Percentiles rank a stretch among this genome's conserved stretches.
These are phyloP conservation scores for Sinella curviseta DNA, from an alignment of 1,140 invertebrate species.

Conservation along the genomic window DNA sequence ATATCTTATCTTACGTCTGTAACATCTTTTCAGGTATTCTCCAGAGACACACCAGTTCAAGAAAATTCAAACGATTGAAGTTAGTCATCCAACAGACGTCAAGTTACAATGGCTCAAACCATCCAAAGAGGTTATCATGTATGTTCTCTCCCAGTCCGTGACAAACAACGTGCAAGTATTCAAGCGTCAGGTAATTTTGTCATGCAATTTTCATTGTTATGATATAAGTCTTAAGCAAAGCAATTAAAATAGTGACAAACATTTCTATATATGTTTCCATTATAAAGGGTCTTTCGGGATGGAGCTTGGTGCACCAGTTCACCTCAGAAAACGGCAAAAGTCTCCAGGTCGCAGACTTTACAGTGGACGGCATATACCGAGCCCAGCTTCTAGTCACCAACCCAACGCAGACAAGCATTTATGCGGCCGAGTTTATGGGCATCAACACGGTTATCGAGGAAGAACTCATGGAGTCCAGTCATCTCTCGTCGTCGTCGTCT, in stretches of 20 bases:
- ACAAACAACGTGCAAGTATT: constrained; percentile 1
- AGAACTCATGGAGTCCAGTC: neutral
- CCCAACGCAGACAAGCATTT: neutral
- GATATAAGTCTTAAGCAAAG: neutral
- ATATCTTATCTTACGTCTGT: neutral
- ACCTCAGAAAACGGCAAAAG: constrained; percentile 5
- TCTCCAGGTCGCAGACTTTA: neutral
- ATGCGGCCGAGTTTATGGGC: neutral
- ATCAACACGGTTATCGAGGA: neutral
- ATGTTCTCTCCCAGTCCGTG: neutral
- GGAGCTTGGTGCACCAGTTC: neutral
- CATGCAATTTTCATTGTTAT: neutral
- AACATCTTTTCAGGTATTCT: neutral
- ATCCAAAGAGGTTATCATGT: neutral
- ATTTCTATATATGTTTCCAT: neutral
- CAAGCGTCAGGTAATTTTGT: neutral
- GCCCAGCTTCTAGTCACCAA: constrained; percentile 9
- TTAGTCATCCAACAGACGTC: neutral
- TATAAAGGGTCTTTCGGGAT: constrained; percentile 3
- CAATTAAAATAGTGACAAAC: neutral
- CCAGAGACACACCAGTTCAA: neutral
- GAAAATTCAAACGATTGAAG: neutral
- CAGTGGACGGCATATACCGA: neutral
- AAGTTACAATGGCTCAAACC: neutral
- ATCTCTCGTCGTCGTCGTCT: neutral